These are phyloP conservation scores for Lathronympha strigana DNA, from an alignment of 2,888 invertebrate genomes.

Conservation along the genomic window DNA sequence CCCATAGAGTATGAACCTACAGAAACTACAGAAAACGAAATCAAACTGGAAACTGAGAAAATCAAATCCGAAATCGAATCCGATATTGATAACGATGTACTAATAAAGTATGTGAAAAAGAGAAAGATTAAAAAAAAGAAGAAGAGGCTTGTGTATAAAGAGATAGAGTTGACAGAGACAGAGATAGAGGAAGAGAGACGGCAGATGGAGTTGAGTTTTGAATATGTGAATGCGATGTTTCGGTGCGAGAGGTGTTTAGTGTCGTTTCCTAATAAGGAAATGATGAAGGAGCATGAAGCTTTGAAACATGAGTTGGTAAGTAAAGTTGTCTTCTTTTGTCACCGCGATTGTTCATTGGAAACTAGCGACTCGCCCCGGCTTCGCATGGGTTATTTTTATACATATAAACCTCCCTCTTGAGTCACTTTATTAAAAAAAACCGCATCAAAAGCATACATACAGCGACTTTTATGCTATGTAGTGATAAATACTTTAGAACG, in stretches of 20 bases:
- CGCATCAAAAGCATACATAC: too few relatives aligned
- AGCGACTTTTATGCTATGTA: too few relatives aligned
- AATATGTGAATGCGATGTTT: slow-evolving; percentile 71
- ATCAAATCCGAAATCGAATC: slow-evolving; percentile 30
- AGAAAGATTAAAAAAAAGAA: slow-evolving; percentile 34
- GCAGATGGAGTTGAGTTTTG: slow-evolving; percentile 54
- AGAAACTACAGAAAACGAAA: neutral
- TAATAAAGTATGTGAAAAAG: slow-evolving; percentile 43
- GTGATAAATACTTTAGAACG: too few relatives aligned
- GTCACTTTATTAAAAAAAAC: too few relatives aligned
- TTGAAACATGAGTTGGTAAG: slow-evolving; percentile 70
- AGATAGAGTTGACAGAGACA: slow-evolving; percentile 57
- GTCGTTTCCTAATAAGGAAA: slow-evolving; percentile 69
- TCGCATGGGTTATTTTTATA: too few relatives aligned
- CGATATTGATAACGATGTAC: slow-evolving; percentile 31
- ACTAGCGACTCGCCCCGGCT: too few relatives aligned
- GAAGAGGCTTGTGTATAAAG: slow-evolving; percentile 51
- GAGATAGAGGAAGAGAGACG: slow-evolving; percentile 65
- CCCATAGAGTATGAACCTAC: neutral
- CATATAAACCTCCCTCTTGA: too few relatives aligned
- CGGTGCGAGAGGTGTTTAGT: slow-evolving; percentile 66
- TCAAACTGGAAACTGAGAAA: slow-evolving; percentile 11
- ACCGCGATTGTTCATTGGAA: too few relatives aligned
- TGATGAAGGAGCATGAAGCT: slow-evolving; percentile 65
- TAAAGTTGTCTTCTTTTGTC: slow-evolving; percentile 22